Base-by-base conservation (phyloP, 2,888 invertebrate species). In the Spicauda simplicius region DNA sequence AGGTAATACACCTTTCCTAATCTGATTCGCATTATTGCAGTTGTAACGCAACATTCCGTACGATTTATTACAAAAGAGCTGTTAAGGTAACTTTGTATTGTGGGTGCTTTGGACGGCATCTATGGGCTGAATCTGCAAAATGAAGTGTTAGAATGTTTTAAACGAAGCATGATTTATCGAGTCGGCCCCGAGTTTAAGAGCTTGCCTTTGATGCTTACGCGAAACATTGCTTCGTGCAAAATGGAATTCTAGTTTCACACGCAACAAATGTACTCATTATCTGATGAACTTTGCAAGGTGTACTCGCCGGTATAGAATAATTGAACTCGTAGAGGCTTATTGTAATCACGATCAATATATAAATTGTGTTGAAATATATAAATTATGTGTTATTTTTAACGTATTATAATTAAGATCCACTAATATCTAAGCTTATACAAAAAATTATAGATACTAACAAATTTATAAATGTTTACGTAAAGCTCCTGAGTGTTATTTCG, bases 201-300 rank as follows among this genome's bases (percentile, higher is more conserved):
- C 73, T 74, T 77, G 78, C 79, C 85, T 87, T 87, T 87, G 88
- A 91, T 86, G 86, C 86, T 88, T 88, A 86, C 84, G 86, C 85
- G 84, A 86, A 87, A 81, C 77, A 77, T 77, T 76, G 81, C 81
- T 84, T 88, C 88, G 90, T 90, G 88, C 90, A 83, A 87, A 90
- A 88, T 90, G 87, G 86, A 87, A 91, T 91, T 89, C 91, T 86
- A 87, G 90, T 91, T 93, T 92, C 91, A 87, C 93, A 93, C 93
- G 93, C 93, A 93, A 92, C 92, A 89, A 92, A 93, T 91, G 90
- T 86, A 85, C 82, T 83, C 82, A 83, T 87, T 92, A 93, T 93
- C 92, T 87, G 93, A 93, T 93, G 91, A 91, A 90, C 87, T 90
- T 88, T 86, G 79, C 85, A 74, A 80, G 81, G 81, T 80, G 77